Conservation (phyloP, 1,140 invertebrate species). For the Trigoniulus corallinus region DNA sequence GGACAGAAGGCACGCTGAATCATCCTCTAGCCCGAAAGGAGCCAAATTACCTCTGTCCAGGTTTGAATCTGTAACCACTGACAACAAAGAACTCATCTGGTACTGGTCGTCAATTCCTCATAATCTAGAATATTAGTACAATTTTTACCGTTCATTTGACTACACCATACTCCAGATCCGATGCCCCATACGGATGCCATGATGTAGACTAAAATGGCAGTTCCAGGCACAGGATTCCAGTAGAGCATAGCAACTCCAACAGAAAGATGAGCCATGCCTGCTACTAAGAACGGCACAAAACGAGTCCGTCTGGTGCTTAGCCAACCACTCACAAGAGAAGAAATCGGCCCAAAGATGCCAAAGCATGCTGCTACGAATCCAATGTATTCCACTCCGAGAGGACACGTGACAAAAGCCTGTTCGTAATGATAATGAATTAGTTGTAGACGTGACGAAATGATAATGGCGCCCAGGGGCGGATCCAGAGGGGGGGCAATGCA, state of each 20-base stretch:
- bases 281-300: not conserved
- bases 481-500: too few species aligned
- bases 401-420: conserved; percentile 83
- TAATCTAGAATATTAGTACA: too few species aligned
- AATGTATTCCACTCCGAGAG: conserved; percentile 70
- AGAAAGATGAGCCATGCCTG: not conserved
- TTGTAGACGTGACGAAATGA: too few species aligned
- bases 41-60: too few species aligned
- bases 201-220: not conserved
- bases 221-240: not conserved
- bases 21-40: too few species aligned
- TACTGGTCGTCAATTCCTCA: too few species aligned
- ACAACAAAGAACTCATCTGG: too few species aligned
- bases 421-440: too few species aligned
- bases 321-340: conserved; percentile 67
- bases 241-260: not conserved
- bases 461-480: too few species aligned
- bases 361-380: conserved; percentile 93
- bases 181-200: not conserved
- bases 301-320: not conserved
- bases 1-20: too few species aligned
- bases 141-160: not conserved
- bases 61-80: too few species aligned
- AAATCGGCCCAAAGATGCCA: conserved; percentile 73
- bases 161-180: not conserved